Evolutionary conservation across 2,888 invertebrate genomes (phyloP), one percentile per base, ranked within the genome.

Genomic region (Apantesis nais): DNA sequence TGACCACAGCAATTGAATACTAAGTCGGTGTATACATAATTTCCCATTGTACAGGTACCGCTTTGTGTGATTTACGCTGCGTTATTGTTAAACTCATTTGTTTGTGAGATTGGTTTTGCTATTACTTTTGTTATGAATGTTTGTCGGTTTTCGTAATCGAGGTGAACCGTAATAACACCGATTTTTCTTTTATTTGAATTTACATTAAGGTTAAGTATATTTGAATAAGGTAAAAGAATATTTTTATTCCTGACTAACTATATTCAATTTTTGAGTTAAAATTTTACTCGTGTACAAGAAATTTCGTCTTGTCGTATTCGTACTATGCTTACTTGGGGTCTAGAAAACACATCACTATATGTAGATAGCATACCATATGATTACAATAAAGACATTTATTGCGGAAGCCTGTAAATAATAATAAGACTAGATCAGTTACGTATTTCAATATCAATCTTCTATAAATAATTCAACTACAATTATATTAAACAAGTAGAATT

Each of bases 1-100:
- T 39, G 76, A 71, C 71, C n/a, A 68, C 62, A 74, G 75, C 83
- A 79, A 83, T 85, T 85, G 85, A 85, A 85, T 85, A 85, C 85
- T 78, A 85, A 85, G 81, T 81, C 72, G 69, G 71, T 73, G 66
- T 63, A 70, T 68, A 71, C 71, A 71, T 73, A 66, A 70, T 63
- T 60, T 34, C 60, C 62, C 67, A 52, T 70, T 68, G 66, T 69
- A 65, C 66, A 67, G 68, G 67, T 67, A 60, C 64, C 48, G 62
- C 64, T 67, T 72, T 48, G 41, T 44, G 31, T 66, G 55, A 63
- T 48, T 65, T 29, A 64, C 58, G 39, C 19, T 66, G 12, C 16
- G 11, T 60, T 65, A 58, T 61, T 65, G 48, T 70, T 39, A 19
- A 25, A 37, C 22, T 66, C 60, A 60, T 66, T 70, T 70, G 69